Evolutionary conservation across 2,888 invertebrate species (phyloP), one percentile per base, ranked within the genome.

Genomic region (Pachycephus smyrnensis): DNA sequence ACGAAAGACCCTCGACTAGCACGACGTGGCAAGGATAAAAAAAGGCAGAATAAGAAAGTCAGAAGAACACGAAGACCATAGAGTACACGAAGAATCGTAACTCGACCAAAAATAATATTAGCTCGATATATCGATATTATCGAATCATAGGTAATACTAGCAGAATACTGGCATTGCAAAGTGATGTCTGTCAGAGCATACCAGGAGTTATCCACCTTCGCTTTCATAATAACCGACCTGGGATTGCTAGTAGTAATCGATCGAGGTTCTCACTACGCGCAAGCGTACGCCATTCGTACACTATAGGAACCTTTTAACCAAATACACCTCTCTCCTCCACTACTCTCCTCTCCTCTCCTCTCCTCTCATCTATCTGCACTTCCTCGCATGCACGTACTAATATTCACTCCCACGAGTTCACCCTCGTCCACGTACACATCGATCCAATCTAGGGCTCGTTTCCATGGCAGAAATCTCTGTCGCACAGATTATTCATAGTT

Each of bases 201-300:
- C 40, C 40, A 40, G 40, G 40, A 40, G 40, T 40, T 40, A 40
- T 40, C 40, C 40, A 40, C 40, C 40, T 40, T 40, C 40, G 40
- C 40, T 40, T 40, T 40, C 40, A 6, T 40, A 40, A 40, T 40
- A 40, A 40, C 40, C 40, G 40, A 40, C 40, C 40, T 40, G 40
- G 40, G 40, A 40, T 40, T 40, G 40, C 40, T 40, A 40, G 40
- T 40, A 32, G 69, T 30, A 32, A 69, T 89, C 89, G 89, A 89
- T 89, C 87, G 88, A 89, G 88, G 88, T 88, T 30, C n/a, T 83
- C 83, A 81, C 76, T 83, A 82, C 84, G 88, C 87, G 85, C 88
- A 84, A 87, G 89, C 89, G 89, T 88, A 88, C 83, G 82, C 79
- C 15, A 40, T 40, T 40, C 40, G 40, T 40, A 15, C 15, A 15